phyloP scores from a whole-genome alignment of 2,888 invertebrate species.

The Meganola albula region DNA sequence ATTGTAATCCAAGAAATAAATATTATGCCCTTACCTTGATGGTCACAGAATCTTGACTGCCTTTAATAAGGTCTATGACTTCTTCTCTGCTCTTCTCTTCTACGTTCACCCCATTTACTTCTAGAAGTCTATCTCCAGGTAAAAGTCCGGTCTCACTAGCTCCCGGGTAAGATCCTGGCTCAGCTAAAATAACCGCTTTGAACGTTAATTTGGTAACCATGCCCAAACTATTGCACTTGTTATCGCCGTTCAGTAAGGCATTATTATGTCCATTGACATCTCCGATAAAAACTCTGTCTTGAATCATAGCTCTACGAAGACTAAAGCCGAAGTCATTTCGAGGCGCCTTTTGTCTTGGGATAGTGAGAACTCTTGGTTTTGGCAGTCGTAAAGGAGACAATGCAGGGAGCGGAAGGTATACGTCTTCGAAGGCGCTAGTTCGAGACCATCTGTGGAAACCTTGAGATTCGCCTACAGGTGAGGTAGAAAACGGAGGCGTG shows the following conservation, averaged over 20 bases:
- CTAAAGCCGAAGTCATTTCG: slow-evolving; percentile 97
- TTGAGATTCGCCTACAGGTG: slow-evolving; percentile 91
- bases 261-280: slow-evolving; percentile 56
- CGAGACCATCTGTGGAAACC: slow-evolving; percentile 89
- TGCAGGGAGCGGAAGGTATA: slow-evolving; percentile 83
- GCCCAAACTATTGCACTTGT: slow-evolving; percentile 53
- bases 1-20: slow-evolving; percentile 1
- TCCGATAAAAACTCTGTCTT: slow-evolving; percentile 79
- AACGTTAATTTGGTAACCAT: slow-evolving; percentile 72
- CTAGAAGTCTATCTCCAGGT: slow-evolving; percentile 95
- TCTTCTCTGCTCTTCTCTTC: slow-evolving; percentile 92
- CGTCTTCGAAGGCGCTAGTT: slow-evolving; percentile 85
- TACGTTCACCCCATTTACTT: slow-evolving; percentile 92
- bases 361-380: slow-evolving; percentile 84
- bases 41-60: slow-evolving; percentile 87
- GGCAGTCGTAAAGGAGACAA: slow-evolving; percentile 83
- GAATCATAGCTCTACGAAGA: slow-evolving; percentile 89
- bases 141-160: slow-evolving; percentile 90
- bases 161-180: slow-evolving; percentile 88
- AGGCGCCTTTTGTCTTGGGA: slow-evolving; percentile 88
- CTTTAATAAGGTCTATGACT: slow-evolving; percentile 94
- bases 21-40: slow-evolving; percentile 83
- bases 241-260: slow-evolving; percentile 54
- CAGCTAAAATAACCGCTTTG: slow-evolving; percentile 91
- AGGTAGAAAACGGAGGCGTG: slow-evolving; percentile 90